Conservation (phyloP, 2,888 invertebrate species). For the Hypsopygia costalis region DNA sequence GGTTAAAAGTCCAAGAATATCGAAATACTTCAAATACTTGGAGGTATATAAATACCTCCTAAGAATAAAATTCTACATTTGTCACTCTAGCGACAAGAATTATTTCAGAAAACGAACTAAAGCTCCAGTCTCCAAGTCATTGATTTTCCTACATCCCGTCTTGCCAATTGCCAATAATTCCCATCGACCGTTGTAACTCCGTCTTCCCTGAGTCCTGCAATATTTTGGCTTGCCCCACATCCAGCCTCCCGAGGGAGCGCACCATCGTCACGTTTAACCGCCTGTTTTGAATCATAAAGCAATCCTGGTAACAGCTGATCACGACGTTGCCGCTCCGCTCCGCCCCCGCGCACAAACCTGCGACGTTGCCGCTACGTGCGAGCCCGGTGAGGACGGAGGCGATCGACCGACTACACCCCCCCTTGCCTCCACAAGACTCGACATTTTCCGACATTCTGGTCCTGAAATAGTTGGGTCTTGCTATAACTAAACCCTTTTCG, state of each 20-base stretch:
- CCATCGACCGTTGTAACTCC: not conserved
- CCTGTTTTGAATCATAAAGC: conserved; percentile 70
- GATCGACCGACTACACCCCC: conserved; percentile 59
- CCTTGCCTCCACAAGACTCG: conserved; percentile 41
- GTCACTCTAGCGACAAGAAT: too few species aligned
- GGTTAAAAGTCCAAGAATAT: too few species aligned
- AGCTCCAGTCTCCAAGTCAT: not conserved
- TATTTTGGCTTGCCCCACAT: conserved; percentile 38
- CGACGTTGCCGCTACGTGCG: conserved; percentile 56
- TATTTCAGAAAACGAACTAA: not conserved
- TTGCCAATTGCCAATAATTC: conserved; percentile 2
- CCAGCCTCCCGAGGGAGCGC: conserved; percentile 28
- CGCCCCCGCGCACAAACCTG: conserved; percentile 30
- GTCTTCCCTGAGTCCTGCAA: conserved; percentile 12
- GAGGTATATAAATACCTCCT: too few species aligned
- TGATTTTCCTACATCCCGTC: not conserved
- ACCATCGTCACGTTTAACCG: conserved; percentile 53
- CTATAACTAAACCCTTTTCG: conserved; percentile 32
- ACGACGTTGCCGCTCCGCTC: conserved; percentile 48
- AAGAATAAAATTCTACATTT: too few species aligned
- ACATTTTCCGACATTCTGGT: conserved; percentile 44
- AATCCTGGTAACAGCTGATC: conserved; percentile 69
- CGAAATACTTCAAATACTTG: too few species aligned
- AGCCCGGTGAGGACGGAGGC: conserved; percentile 35
- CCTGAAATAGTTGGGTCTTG: conserved; percentile 49